Evolutionary conservation across 2,113 vertebrate species (phyloP).

Genomic region (Calyptomena viridis): DNA sequence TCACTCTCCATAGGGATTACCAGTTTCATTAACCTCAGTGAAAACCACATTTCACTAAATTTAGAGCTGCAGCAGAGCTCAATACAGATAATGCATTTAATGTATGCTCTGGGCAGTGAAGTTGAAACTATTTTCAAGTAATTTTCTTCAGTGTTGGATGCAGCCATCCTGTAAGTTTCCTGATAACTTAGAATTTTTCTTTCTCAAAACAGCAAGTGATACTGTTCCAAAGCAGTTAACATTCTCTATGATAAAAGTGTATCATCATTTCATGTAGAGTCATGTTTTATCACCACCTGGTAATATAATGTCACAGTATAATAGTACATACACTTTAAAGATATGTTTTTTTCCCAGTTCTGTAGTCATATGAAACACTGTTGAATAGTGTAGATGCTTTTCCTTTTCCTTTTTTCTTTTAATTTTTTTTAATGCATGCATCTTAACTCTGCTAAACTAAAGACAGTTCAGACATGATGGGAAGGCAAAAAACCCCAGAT

Average conservation of each 20-base stretch:
- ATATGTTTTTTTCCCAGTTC: neutral
- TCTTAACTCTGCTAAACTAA: neutral
- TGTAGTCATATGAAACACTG: neutral
- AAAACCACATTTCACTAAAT: slow-evolving; percentile 64
- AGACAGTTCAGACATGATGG: neutral
- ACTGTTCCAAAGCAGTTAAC: slow-evolving; percentile 1
- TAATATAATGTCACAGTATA: neutral
- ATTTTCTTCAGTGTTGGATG: slow-evolving; percentile 56
- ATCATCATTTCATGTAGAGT: neutral
- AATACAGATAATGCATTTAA: slow-evolving; percentile 57
- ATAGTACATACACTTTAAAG: neutral
- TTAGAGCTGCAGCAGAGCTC: slow-evolving; percentile 54
- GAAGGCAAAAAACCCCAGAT: neutral
- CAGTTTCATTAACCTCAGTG: slow-evolving; percentile 57
- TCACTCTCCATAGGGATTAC: slow-evolving; percentile 48
- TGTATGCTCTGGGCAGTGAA: slow-evolving; percentile 61
- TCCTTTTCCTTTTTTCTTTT: neutral
- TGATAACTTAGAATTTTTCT: slow-evolving; percentile 41
- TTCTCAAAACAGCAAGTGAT: slow-evolving; percentile 15
- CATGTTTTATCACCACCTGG: neutral
- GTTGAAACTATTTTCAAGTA: slow-evolving; percentile 65
- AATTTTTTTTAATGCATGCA: neutral
- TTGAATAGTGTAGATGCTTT: neutral
- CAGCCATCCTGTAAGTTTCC: slow-evolving; percentile 38
- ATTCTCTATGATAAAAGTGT: neutral